Evolutionary conservation across 2,888 invertebrate species (phyloP).

Genomic region (Clivina fossor): DNA sequence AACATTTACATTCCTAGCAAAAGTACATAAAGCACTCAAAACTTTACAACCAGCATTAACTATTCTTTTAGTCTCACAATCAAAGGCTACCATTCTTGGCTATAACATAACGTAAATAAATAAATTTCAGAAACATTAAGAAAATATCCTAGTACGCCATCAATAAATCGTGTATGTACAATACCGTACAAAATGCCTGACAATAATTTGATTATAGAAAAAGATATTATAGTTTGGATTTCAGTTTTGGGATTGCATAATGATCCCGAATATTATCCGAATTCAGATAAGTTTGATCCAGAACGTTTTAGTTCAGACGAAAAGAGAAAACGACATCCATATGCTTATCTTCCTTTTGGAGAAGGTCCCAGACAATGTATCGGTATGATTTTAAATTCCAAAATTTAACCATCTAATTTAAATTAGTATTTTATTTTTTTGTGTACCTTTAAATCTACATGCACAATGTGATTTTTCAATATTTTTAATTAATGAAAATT

Average conservation of each 20-base stretch:
- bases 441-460: not conserved
- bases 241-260: constrained; percentile 43
- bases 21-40: too few relatives aligned
- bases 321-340: constrained; percentile 37
- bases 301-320: constrained; percentile 42
- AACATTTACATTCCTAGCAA: too few relatives aligned
- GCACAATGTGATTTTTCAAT: not conserved
- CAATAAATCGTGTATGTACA: constrained; percentile 40
- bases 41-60: too few relatives aligned
- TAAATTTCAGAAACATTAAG: constrained; percentile 49
- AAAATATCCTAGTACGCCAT: constrained; percentile 46
- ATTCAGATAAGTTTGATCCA: constrained; percentile 43
- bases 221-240: constrained; percentile 47
- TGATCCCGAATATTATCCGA: constrained; percentile 43
- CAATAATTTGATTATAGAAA: constrained; percentile 46
- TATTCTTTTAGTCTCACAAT: too few relatives aligned
- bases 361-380: constrained; percentile 50
- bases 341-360: constrained; percentile 47
- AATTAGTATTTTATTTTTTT: not conserved
- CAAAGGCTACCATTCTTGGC: too few relatives aligned
- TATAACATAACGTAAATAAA: constrained; percentile 6
- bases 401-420: not conserved
- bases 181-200: constrained; percentile 46
- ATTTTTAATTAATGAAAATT: not conserved
- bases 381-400: constrained; percentile 44